phyloP scores from a whole-genome alignment of 2,888 invertebrate genomes.

The Siphlonurus alternatus region DNA sequence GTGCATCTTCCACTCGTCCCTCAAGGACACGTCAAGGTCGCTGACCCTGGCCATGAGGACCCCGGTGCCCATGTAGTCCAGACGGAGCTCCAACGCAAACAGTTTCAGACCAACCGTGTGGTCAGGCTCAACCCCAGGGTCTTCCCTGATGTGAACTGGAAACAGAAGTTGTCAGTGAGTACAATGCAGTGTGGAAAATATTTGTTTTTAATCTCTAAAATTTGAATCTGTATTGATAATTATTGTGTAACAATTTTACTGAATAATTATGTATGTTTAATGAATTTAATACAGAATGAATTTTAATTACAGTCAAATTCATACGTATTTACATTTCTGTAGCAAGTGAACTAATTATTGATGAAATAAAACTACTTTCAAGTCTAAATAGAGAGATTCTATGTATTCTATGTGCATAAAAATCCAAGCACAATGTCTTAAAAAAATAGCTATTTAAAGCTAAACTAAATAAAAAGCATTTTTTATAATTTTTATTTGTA shows the following conservation, averaged over 20 bases:
- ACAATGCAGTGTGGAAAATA: background rate
- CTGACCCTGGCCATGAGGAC: slow-evolving; percentile 83
- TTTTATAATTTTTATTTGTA: too few relatives aligned
- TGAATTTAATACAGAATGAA: too few relatives aligned
- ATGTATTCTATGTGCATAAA: too few relatives aligned
- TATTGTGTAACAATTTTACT: background rate
- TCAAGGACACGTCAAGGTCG: slow-evolving; percentile 56
- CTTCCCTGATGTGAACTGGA: slow-evolving; percentile 73
- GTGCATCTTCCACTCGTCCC: slow-evolving; percentile 75
- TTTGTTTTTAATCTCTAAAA: background rate
- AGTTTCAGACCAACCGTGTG: slow-evolving; percentile 70
- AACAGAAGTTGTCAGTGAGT: slow-evolving; percentile 12
- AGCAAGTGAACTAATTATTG: too few relatives aligned
- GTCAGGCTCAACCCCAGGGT: slow-evolving; percentile 75
- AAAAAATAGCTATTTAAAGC: slow-evolving; percentile 4
- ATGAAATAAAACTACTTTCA: too few relatives aligned
- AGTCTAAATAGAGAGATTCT: too few relatives aligned
- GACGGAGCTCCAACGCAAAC: slow-evolving; percentile 69
- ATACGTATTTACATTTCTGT: too few relatives aligned
- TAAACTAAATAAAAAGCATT: too few relatives aligned
- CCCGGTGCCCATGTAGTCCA: slow-evolving; percentile 98
- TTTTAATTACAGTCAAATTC: too few relatives aligned
- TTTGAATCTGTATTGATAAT: background rate
- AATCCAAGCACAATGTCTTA: too few relatives aligned
- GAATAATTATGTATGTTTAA: too few relatives aligned